Base-by-base conservation (phyloP, 2,797 vertebrate genomes). In the Pangasius krempfi region DNA sequence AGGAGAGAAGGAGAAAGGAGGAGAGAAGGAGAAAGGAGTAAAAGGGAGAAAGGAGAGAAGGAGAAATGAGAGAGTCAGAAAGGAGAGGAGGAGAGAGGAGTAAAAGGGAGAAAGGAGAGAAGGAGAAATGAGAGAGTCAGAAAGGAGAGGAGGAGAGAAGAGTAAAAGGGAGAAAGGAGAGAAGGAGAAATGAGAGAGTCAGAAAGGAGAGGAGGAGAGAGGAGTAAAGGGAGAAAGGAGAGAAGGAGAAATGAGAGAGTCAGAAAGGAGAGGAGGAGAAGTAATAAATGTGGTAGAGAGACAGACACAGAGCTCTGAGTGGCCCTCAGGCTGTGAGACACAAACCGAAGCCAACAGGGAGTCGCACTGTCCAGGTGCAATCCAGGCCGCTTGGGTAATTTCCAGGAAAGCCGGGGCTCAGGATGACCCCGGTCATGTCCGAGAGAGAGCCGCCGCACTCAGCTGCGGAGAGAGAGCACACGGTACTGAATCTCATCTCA, bases 311-410 rank as follows among this genome's bases (percentile, higher is more conserved):
- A 58, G 78, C 52, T 37, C 1, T 5, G 52, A 58, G 78, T 58
- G 9, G 52, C 58, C 5, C 4, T 37, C 22, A 84, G 73, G 47
- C 13, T 70, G 68, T 72, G 93, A 81, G 47, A 80, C 80, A 94
- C 97, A 89, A 95, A 99, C 98, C 98, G 70, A 98, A 99, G 58
- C 98, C 98, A 90, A 99, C 92, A 44, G 98, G 98, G 68, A 99
- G 95, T 62, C 96, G 97, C 92, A 99, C 97, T 84, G 97, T 98
- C 98, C 98, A 99, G 37, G 96, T 98, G 89, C 98, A 99, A 94
- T 99, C 98, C 93, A 98, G 96, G 92, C 97, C 98, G 94, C 98
- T 99, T 86, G 98, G 98, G 92, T 99, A 99, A 94, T 99, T 99
- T 92, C 98, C 98, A 91, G 98, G 98, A 93, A 98, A 99, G 0